Percentiles rank a stretch among this genome's conserved stretches.
These are phyloP conservation scores for Hippocampus kuda DNA, from an alignment of 2,797 vertebrate species.

Conservation along the genomic window DNA sequence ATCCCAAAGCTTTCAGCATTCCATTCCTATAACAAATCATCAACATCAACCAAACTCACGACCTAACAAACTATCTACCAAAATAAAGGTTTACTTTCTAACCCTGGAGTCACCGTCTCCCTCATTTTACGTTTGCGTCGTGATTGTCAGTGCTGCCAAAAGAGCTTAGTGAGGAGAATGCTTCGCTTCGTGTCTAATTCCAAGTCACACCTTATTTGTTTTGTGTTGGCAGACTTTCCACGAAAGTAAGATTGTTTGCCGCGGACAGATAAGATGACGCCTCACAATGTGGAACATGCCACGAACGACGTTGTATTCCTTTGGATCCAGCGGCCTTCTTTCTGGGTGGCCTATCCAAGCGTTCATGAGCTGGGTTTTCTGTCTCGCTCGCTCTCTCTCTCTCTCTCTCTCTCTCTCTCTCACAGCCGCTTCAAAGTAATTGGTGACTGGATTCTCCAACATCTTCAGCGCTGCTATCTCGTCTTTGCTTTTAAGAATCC, in stretches of 20 bases:
- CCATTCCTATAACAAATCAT: constrained; percentile 39
- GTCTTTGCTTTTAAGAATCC: too few species aligned
- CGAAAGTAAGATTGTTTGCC: neutral
- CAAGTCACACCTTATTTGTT: neutral
- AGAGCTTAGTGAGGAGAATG: neutral
- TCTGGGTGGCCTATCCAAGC: neutral
- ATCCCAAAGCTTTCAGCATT: constrained; percentile 47
- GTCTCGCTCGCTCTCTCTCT: too few species aligned
- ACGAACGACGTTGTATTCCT: neutral
- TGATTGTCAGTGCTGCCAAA: neutral
- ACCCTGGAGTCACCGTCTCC: constrained; percentile 8
- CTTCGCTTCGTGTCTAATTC: neutral
- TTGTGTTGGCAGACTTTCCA: neutral
- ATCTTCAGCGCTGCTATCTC: neutral
- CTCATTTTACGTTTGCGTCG: neutral
- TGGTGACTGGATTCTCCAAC: neutral
- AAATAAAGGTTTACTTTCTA: constrained; percentile 68
- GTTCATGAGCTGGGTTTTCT: neutral
- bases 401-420: too few species aligned
- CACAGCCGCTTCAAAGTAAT: neutral
- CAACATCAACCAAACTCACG: constrained; percentile 32
- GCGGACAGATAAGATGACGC: neutral
- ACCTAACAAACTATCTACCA: constrained; percentile 45
- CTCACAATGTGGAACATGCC: neutral
- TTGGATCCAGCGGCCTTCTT: too few species aligned